Percentiles rank a stretch among this genome's conserved stretches.
These are phyloP conservation scores for Trochalopteron elliotii DNA, from an alignment of 2,113 vertebrate species.

Conservation along the genomic window DNA sequence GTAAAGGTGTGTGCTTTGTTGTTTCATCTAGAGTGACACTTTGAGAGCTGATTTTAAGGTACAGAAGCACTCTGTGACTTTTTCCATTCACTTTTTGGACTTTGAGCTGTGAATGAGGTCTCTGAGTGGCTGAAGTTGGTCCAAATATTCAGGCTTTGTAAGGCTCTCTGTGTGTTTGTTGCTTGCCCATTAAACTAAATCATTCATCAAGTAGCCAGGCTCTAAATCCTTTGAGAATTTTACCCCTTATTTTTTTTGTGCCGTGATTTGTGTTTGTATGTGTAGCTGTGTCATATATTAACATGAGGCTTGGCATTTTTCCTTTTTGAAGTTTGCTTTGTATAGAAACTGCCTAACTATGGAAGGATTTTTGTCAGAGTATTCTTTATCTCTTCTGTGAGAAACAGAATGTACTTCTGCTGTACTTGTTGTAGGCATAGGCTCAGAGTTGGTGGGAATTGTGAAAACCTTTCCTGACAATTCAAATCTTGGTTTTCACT, in stretches of 20 bases:
- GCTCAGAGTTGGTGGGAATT: not conserved
- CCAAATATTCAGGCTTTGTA: not conserved
- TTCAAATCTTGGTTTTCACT: not conserved
- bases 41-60: not conserved
- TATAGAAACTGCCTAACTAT: not conserved
- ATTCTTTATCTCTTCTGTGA: not conserved
- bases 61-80: not conserved
- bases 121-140: not conserved
- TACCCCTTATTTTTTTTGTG: not conserved
- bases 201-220: not conserved
- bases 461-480: not conserved
- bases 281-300: not conserved
- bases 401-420: not conserved
- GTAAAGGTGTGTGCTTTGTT: not conserved
- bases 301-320: not conserved
- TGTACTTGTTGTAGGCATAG: not conserved
- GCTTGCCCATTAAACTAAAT: not conserved
- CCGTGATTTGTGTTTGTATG: not conserved
- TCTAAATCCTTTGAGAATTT: conserved; percentile 9
- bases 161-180: not conserved
- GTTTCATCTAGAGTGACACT: not conserved
- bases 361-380: not conserved
- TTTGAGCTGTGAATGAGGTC: not conserved
- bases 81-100: not conserved
- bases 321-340: not conserved